Conservation (phyloP, 2,113 vertebrate genomes). For the Zosterops borbonicus region DNA sequence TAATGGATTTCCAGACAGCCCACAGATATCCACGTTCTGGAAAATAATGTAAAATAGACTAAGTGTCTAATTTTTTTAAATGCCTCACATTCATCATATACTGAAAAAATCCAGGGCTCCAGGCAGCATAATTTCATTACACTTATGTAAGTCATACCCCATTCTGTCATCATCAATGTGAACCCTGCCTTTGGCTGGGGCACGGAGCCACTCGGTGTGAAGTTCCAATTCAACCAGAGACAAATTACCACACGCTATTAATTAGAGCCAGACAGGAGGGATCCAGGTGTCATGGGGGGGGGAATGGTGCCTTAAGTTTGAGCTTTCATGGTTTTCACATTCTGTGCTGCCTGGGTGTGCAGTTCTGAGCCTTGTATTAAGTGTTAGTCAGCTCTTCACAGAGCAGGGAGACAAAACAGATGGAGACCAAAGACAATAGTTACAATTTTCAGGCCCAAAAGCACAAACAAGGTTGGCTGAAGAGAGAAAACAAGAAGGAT, state of each 20-base stretch:
- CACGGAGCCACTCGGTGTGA: not conserved
- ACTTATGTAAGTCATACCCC: not conserved
- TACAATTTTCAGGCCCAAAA: not conserved
- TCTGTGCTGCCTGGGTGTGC: not conserved
- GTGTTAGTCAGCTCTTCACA: not conserved
- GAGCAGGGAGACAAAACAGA: not conserved
- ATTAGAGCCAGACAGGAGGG: not conserved
- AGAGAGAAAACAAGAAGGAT: not conserved
- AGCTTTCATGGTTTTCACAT: not conserved
- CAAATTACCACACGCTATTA: not conserved
- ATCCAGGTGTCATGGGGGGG: not conserved
- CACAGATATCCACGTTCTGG: not conserved
- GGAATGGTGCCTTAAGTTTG: not conserved
- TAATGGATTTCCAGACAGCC: constrained; percentile 58
- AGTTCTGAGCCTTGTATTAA: not conserved
- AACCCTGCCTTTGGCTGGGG: not conserved
- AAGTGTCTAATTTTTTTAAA: not conserved
- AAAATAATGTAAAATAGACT: constrained; percentile 45
- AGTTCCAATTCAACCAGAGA: not conserved
- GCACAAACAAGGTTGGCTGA: not conserved
- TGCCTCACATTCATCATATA: not conserved
- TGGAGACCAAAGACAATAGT: not conserved
- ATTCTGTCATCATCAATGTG: not conserved
- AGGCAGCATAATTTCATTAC: not conserved
- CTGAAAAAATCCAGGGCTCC: constrained; percentile 24